These are phyloP conservation scores for Acanthacorydalis orientalis DNA, from an alignment of 2,888 invertebrate genomes.

Conservation along the genomic window DNA sequence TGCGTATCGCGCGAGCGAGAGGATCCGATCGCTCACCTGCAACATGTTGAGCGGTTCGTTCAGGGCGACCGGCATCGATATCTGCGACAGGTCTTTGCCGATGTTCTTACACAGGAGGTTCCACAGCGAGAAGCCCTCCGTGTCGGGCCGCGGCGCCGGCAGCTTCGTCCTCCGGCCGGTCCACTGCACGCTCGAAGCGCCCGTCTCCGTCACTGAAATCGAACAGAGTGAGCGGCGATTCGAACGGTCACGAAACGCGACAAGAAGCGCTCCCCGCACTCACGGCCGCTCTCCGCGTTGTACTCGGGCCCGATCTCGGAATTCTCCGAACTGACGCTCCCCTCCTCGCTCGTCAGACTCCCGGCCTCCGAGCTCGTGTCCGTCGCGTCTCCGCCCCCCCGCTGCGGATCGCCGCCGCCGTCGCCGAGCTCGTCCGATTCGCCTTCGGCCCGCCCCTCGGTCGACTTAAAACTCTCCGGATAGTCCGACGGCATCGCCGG, in stretches of 20 bases:
- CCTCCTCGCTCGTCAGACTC: constrained; percentile 46
- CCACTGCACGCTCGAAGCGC: constrained; percentile 14
- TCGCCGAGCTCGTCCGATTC: constrained; percentile 10
- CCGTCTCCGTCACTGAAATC: constrained; percentile 8
- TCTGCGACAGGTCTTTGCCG: constrained; percentile 70
- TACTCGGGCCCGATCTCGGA: constrained; percentile 36
- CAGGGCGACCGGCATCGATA: constrained; percentile 73
- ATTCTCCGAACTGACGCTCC: constrained; percentile 50
- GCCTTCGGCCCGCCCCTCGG: constrained; percentile 8
- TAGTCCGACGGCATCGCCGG: not conserved
- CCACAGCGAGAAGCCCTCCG: constrained; percentile 64
- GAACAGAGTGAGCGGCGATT: too few species aligned
- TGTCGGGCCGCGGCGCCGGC: constrained; percentile 53
- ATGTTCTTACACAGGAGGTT: constrained; percentile 66
- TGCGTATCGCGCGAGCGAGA: too few species aligned
- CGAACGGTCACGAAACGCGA: too few species aligned
- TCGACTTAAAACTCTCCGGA: constrained; percentile 3
- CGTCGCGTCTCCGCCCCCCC: constrained; percentile 25
- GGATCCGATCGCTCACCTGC: constrained; percentile 35
- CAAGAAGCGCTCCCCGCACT: constrained; percentile 8
- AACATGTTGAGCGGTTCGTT: constrained; percentile 72
- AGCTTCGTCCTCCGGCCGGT: constrained; percentile 44
- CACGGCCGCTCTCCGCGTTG: constrained; percentile 23
- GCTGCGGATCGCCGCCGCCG: constrained; percentile 10
- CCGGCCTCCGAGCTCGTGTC: constrained; percentile 61